Evolutionary conservation across 2,888 invertebrate species (phyloP).

Genomic region (Platynereis dumerilii): DNA sequence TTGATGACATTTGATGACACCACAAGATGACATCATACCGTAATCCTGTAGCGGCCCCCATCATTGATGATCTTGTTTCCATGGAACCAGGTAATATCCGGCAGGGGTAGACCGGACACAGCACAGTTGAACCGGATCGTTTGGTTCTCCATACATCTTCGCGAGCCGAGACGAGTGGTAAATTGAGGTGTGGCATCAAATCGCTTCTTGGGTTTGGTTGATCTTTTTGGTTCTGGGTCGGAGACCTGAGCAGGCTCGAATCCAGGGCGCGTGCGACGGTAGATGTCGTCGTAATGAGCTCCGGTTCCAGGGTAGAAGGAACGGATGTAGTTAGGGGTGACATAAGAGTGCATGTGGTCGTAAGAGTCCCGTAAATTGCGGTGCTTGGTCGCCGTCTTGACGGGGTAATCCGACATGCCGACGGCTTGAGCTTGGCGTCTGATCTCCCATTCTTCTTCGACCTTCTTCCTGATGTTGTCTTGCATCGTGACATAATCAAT

Average conservation of each 20-base stretch:
- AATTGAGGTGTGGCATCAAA: constrained; percentile 32
- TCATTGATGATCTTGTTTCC: constrained; percentile 25
- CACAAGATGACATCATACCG: constrained; percentile 22
- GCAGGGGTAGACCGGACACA: constrained; percentile 34
- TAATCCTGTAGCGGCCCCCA: constrained; percentile 24
- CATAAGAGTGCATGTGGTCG: constrained; percentile 14
- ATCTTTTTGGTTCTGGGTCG: constrained; percentile 31
- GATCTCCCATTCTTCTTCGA: constrained; percentile 29
- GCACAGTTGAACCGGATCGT: constrained; percentile 37
- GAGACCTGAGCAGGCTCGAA: constrained; percentile 12
- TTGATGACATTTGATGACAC: no score
- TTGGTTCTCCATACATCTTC: constrained; percentile 31
- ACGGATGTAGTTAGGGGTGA: background rate
- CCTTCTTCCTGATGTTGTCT: constrained; percentile 19
- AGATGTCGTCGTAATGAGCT: constrained; percentile 33
- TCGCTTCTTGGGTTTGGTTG: constrained; percentile 5
- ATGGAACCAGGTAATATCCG: constrained; percentile 34
- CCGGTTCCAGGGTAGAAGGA: constrained; percentile 26
- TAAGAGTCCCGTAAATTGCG: constrained; percentile 1
- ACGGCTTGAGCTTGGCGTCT: constrained; percentile 10
- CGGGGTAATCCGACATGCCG: constrained; percentile 7
- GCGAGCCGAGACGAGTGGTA: constrained; percentile 34
- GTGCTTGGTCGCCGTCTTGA: constrained; percentile 1
- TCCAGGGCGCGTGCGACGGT: constrained; percentile 20
- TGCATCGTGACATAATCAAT: background rate